These are phyloP conservation scores for Agapetus fuscipes DNA, from an alignment of 2,888 invertebrate species.

Conservation along the genomic window DNA sequence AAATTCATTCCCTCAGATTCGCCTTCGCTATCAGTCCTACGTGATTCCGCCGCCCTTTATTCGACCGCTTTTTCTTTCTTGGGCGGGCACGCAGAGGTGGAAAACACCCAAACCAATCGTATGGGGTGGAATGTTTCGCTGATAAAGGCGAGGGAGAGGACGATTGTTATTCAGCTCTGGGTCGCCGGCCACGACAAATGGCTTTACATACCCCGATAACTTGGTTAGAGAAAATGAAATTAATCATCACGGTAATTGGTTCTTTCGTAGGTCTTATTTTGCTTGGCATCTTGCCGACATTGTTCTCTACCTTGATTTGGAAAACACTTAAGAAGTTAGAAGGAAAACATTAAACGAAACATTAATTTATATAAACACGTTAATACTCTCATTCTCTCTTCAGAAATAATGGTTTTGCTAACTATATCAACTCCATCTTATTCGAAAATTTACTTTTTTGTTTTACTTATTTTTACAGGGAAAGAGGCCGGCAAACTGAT, in stretches of 20 bases:
- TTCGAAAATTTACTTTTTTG: too few relatives aligned
- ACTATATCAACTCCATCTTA: too few relatives aligned
- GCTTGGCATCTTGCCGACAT: too few relatives aligned
- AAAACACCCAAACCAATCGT: slow-evolving; percentile 8
- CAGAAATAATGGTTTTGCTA: too few relatives aligned
- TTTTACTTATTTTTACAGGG: too few relatives aligned
- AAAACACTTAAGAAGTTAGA: too few relatives aligned
- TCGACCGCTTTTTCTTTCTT: background rate
- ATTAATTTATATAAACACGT: too few relatives aligned
- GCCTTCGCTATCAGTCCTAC: slow-evolving; percentile 15
- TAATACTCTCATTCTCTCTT: too few relatives aligned
- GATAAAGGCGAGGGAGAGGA: slow-evolving; percentile 13
- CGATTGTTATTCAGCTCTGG: slow-evolving; percentile 19
- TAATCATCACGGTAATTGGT: slow-evolving; percentile 20
- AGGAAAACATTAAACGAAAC: too few relatives aligned
- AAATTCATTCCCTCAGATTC: slow-evolving; percentile 20
- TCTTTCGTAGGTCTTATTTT: too few relatives aligned
- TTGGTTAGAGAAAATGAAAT: slow-evolving; percentile 17
- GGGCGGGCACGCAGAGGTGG: slow-evolving; percentile 1
- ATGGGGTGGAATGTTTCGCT: slow-evolving; percentile 8
- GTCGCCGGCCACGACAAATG: slow-evolving; percentile 11
- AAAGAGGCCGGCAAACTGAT: too few relatives aligned
- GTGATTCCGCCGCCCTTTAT: slow-evolving; percentile 14
- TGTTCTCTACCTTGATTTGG: too few relatives aligned
- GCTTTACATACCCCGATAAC: slow-evolving; percentile 11